Evolutionary conservation across 2,888 invertebrate species (phyloP), one percentile per base, ranked within the genome.

Genomic region (Bhutanitis thaidina): DNA sequence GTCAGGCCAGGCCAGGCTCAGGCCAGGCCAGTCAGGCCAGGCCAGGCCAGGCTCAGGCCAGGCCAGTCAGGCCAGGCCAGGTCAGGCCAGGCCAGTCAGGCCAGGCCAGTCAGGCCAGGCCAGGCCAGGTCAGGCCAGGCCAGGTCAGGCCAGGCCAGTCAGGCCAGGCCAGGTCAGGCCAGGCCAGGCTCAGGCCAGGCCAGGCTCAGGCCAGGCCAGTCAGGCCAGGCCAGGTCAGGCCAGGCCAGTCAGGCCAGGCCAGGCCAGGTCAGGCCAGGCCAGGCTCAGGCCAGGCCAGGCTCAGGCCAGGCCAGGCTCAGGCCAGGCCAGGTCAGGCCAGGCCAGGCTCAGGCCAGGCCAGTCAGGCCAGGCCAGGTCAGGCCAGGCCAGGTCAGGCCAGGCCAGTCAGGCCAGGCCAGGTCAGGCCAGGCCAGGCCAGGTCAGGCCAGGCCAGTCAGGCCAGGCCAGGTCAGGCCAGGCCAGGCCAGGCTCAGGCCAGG

Each of bases 131-230:
- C 56, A 53, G 54, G 56, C 56, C 49, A 52, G 57, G 58, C 57
- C 57, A 53, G 61, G 58, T 60, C 58, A 56, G 60, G 61, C 58
- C 57, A 52, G 60, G 59, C 59, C 60, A 56, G 57, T 5, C 20
- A 20, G n/a, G n/a, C n/a, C n/a, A n/a, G n/a, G 59, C 58, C 56
- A 56, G 57, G 56, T 55, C 55, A 58, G 57, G 58, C 55, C 54
- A 58, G 60, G 58, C 58, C 58, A 56, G 56, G 58, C 20, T 58
- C 58, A 56, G 56, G 58, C 20, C 20, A 20, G 20, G 20, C 20
- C 20, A 20, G 20, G 20, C 20, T 5, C 20, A 20, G 20, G 20
- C 20, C 20, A 20, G 20, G 3, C 20, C 8, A 5, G 20, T 5
- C 20, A 20, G 20, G 20, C 20, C 20, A 5, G 2, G 20, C 20